Evolutionary conservation across 1,140 invertebrate species (phyloP).

Genomic region (Lepidostoma basale): DNA sequence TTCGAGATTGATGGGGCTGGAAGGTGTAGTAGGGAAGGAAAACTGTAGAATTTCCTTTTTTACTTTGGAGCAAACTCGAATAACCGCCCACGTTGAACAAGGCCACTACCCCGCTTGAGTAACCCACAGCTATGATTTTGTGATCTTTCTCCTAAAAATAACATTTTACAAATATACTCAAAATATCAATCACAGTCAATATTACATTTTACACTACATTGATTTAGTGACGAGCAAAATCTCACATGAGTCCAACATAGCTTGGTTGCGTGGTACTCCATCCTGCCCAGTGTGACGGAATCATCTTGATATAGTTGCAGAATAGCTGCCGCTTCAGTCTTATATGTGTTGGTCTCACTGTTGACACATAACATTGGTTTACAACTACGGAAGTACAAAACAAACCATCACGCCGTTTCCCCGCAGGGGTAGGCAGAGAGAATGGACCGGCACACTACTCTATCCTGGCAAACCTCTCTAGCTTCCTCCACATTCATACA

Average conservation of each 20-base stretch:
- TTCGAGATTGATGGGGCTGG: constrained; percentile 47
- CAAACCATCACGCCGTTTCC: background rate
- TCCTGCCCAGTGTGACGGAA: background rate
- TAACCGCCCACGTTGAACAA: constrained; percentile 63
- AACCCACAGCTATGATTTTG: constrained; percentile 66
- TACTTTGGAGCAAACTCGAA: constrained; percentile 60
- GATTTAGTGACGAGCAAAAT: background rate
- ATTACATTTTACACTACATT: background rate
- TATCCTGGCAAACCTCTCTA: too few species aligned
- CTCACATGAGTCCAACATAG: constrained; percentile 17
- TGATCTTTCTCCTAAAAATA: constrained; percentile 54
- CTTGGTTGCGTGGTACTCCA: constrained; percentile 10
- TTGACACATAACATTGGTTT: background rate
- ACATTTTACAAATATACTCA: background rate
- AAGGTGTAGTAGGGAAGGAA: constrained; percentile 54
- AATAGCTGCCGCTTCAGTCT: constrained; percentile 8
- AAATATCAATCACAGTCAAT: background rate
- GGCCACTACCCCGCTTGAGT: constrained; percentile 67
- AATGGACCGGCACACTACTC: too few species aligned
- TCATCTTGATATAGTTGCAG: constrained; percentile 8
- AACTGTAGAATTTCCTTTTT: constrained; percentile 50
- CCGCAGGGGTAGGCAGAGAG: too few species aligned
- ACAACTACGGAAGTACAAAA: background rate
- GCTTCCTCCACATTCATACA: too few species aligned
- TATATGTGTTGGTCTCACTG: constrained; percentile 18